Evolutionary conservation across 2,113 vertebrate species (phyloP), one percentile per base, ranked within the genome.

Genomic region (Sciurus niger): DNA sequence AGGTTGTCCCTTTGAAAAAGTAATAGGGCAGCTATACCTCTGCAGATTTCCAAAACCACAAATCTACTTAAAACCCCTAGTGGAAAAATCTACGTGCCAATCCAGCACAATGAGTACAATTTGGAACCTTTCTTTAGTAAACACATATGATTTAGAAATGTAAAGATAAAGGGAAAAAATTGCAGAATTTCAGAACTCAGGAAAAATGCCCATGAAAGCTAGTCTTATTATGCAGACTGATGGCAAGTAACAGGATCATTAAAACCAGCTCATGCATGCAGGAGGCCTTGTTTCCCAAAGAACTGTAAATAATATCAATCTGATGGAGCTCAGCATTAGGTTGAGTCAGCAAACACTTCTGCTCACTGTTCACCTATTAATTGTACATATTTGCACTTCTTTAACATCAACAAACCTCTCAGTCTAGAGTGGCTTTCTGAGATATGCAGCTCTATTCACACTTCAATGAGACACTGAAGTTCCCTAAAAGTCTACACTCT

Each of bases 111-210:
- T 25, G 55, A 87, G 60, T 37, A 79, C 51, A 92, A 79, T 74
- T 77, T 74, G 74, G 51, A 93, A 34, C 32, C n/a, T 89, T 93
- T 94, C 73, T 92, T 65, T 92, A 8, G 77, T 76, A 90, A 91
- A 86, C 28, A 86, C 70, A 83, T 67, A 92, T 2, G 20, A 46
- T 84, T 91, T 70, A 87, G 89, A 96, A 95, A 63, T 83, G 37
- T 58, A 89, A 96, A 95, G 84, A 94, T 63, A 73, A 85, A 46
- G 53, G 79, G 48, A 85, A 95, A 95, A 73, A 22, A 32, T n/a
- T 76, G 48, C 58, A 58, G 51, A 70, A 72, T 86, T 93, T 96
- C 34, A 80, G 83, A 96, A 92, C 51, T 63, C 53, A 84, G 53
- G 30, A 43, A 72, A 90, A 96, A 77, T 25, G 37, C 22, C 70